Evolutionary conservation across 2,888 invertebrate species (phyloP).

Genomic region (Limnephilus marmoratus): DNA sequence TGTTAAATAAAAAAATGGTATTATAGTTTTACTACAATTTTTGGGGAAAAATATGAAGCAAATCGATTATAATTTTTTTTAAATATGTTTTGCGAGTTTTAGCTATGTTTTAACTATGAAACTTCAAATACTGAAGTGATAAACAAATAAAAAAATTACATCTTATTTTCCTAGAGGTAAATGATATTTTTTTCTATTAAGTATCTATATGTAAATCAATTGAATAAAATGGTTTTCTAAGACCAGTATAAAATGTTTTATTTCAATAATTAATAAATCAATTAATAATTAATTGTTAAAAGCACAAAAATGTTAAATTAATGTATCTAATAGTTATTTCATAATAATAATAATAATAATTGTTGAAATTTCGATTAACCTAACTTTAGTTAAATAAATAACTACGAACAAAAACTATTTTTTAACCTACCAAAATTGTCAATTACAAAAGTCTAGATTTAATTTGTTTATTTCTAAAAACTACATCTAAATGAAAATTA

Average conservation of each 20-base stretch:
- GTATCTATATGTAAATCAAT: too few relatives aligned
- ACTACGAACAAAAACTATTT: slow-evolving; percentile 5
- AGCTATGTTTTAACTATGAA: neutral
- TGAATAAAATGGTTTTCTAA: neutral
- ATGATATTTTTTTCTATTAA: neutral
- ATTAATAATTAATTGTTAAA: neutral
- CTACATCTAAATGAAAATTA: slow-evolving; percentile 34
- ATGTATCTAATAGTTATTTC: neutral
- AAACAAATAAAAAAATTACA: neutral
- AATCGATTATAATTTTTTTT: neutral
- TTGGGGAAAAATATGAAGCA: neutral
- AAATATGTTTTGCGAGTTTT: neutral
- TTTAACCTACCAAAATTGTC: slow-evolving; percentile 40
- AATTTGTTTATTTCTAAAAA: slow-evolving; percentile 10
- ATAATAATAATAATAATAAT: neutral
- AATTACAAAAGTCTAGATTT: slow-evolving; percentile 27
- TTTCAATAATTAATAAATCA: neutral
- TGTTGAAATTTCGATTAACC: neutral
- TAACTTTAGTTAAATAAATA: neutral
- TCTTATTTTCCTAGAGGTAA: neutral
- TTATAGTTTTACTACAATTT: neutral
- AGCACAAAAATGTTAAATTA: neutral
- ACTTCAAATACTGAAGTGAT: neutral
- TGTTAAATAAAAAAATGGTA: neutral
- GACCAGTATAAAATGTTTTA: neutral